Percentiles rank a stretch among this genome's conserved stretches.
Conservation (phyloP, 2,888 invertebrate genomes). For the Celastrina argiolus region DNA sequence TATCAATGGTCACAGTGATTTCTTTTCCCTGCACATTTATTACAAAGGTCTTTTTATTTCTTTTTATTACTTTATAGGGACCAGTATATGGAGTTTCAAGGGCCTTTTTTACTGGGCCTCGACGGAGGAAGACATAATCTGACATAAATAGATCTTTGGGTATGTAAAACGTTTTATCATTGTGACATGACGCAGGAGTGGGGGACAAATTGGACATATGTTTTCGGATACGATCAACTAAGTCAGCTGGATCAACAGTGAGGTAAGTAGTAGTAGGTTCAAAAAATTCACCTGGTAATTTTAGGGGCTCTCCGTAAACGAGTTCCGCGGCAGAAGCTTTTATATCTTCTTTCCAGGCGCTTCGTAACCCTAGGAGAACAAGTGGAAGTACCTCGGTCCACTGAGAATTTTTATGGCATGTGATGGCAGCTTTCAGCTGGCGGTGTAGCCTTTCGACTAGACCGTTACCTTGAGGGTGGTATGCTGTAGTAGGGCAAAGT, state of each 20-base stretch:
- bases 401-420: too few species aligned
- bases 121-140: not conserved
- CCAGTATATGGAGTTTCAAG: not conserved
- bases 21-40: too few species aligned
- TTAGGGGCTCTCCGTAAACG: not conserved
- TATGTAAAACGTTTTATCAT: not conserved
- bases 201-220: not conserved
- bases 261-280: not conserved
- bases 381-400: too few species aligned
- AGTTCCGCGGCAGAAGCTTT: not conserved
- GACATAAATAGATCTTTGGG: not conserved
- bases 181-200: not conserved
- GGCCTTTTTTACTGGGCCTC: not conserved
- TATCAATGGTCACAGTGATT: too few species aligned
- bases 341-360: too few species aligned
- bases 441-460: too few species aligned
- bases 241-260: not conserved
- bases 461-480: too few species aligned
- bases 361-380: too few species aligned
- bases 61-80: slow-evolving; percentile 3
- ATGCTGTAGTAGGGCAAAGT: too few species aligned
- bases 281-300: not conserved
- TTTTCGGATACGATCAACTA: not conserved
- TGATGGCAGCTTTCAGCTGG: too few species aligned
- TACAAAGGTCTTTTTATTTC: too few species aligned